Evolutionary conservation across 2,888 invertebrate genomes (phyloP).

Genomic region (Lasioglossum villosulum): DNA sequence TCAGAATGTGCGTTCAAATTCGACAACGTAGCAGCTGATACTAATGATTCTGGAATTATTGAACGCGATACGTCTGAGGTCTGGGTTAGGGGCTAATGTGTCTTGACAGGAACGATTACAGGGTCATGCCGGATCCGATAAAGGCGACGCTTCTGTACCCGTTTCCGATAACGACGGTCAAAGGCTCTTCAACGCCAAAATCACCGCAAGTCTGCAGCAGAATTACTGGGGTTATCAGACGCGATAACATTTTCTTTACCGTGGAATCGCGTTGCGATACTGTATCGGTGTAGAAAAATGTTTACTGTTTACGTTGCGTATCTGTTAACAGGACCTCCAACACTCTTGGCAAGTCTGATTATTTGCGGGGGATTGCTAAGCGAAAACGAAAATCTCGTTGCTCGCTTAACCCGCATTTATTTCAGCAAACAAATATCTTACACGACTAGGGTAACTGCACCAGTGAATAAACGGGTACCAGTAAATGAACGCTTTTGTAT

Average conservation of each 20-base stretch:
- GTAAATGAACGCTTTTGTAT: no score
- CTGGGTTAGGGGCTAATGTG: constrained; percentile 12
- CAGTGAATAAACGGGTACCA: no score
- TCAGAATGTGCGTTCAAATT: background rate
- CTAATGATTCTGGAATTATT: constrained; percentile 1
- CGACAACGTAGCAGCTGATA: background rate
- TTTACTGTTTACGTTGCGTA: background rate
- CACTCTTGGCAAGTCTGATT: background rate
- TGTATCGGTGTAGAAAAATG: background rate
- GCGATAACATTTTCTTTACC: background rate
- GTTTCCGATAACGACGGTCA: constrained; percentile 1
- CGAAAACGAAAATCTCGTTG: background rate
- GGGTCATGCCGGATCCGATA: constrained; percentile 7
- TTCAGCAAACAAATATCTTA: background rate
- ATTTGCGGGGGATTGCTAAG: background rate
- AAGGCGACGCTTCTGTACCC: background rate
- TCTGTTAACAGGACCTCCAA: background rate
- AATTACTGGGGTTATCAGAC: background rate
- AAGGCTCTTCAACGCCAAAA: background rate
- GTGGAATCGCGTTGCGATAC: background rate
- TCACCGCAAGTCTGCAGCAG: background rate
- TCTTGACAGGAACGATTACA: constrained; percentile 12
- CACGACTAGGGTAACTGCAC: no score
- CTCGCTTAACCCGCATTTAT: background rate
- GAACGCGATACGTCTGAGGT: constrained; percentile 9